These are phyloP conservation scores for Tetragnatha montana DNA, from an alignment of 2,888 invertebrate species.

Conservation along the genomic window DNA sequence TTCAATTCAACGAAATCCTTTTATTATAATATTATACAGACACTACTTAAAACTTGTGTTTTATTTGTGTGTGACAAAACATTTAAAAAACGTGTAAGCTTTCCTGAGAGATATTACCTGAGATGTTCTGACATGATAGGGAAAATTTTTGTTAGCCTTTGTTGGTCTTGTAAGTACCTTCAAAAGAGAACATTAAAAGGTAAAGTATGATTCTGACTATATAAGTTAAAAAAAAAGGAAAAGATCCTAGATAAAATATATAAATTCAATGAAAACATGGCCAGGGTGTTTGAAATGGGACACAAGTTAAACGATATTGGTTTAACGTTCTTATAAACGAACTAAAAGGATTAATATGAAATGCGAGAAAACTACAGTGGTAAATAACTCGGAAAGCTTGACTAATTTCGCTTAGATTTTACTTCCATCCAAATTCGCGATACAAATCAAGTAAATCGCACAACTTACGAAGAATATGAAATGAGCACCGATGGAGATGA, in stretches of 20 bases:
- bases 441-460: no score
- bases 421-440: no score
- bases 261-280: not conserved
- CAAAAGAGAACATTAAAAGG: conserved; percentile 69
- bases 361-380: no score
- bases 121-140: conserved; percentile 91
- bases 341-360: not conserved
- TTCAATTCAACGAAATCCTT: no score
- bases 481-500: conserved; percentile 83
- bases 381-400: no score
- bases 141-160: conserved; percentile 91
- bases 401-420: no score
- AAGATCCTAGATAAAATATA: not conserved
- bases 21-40: no score
- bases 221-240: not conserved
- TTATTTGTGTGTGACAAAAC: no score
- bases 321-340: not conserved
- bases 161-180: conserved; percentile 89
- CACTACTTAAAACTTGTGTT: no score
- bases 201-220: not conserved
- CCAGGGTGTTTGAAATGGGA: no score
- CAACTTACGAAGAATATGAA: conserved; percentile 82
- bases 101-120: conserved; percentile 79
- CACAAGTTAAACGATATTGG: no score
- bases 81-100: no score